A percentile compares a stretch with the other conserved stretches of the same genome.
Conservation (phyloP, 2,797 vertebrate genomes). For the Benthosema pterotum region DNA sequence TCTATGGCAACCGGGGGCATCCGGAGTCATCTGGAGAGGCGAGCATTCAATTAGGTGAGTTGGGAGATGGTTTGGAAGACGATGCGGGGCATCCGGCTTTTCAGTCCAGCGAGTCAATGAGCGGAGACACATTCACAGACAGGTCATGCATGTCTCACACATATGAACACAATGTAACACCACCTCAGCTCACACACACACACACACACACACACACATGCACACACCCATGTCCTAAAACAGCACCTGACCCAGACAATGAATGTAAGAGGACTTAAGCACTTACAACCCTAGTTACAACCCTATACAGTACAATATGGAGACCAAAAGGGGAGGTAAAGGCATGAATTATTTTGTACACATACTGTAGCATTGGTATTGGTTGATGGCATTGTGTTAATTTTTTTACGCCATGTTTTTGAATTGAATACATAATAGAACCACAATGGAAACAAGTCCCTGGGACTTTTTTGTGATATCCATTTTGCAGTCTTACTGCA, state of each 20-base stretch:
- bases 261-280: constrained; percentile 33
- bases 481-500: no score
- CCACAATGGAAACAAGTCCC: no score
- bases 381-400: no score
- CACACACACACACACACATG: constrained; percentile 16
- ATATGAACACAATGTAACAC: constrained; percentile 40
- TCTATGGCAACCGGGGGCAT: constrained; percentile 56
- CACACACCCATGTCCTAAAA: constrained; percentile 42
- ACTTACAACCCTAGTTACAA: no score
- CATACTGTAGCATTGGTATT: no score
- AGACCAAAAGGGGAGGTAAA: no score
- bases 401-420: no score
- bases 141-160: constrained; percentile 38
- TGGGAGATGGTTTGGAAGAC: constrained; percentile 37
- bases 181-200: background rate
- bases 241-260: constrained; percentile 61
- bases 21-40: constrained; percentile 50
- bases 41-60: constrained; percentile 53
- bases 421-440: no score
- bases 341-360: no score
- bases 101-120: constrained; percentile 27
- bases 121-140: constrained; percentile 5
- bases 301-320: no score
- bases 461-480: no score
- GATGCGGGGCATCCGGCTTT: constrained; percentile 40